Conservation (phyloP, 1,140 invertebrate genomes). For the Holcopasites calliopsidis region DNA sequence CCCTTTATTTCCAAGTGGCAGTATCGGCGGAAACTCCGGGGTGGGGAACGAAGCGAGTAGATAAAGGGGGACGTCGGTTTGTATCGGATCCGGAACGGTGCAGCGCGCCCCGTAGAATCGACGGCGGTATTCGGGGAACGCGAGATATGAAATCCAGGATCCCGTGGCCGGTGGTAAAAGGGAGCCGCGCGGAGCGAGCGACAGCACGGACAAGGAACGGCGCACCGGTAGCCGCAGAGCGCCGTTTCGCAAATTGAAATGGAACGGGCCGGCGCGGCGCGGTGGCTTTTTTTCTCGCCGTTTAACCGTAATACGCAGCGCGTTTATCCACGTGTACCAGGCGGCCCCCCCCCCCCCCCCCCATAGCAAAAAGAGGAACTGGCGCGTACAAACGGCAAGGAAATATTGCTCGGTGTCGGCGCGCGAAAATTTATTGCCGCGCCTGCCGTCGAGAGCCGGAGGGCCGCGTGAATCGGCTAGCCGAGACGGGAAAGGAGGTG, state of each 20-base stretch:
- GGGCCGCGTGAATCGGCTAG: not conserved
- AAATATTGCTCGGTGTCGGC: slow-evolving; percentile 66
- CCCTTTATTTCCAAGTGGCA: too few species aligned
- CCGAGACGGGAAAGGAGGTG: not conserved
- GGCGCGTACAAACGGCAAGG: slow-evolving; percentile 66
- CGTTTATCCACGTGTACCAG: slow-evolving; percentile 63
- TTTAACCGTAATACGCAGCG: slow-evolving; percentile 66
- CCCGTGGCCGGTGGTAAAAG: not conserved
- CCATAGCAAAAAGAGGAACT: slow-evolving; percentile 65
- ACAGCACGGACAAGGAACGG: slow-evolving; percentile 12
- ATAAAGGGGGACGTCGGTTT: too few species aligned
- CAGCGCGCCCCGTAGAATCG: not conserved
- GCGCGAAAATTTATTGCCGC: slow-evolving; percentile 64
- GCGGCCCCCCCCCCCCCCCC: too few species aligned
- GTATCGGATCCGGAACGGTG: not conserved
- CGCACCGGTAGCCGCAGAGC: slow-evolving; percentile 4
- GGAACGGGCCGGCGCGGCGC: slow-evolving; percentile 46
- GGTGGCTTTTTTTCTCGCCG: slow-evolving; percentile 36
- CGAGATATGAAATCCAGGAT: slow-evolving; percentile 13
- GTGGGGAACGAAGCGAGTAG: too few species aligned
- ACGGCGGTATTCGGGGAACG: not conserved
- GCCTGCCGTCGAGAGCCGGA: slow-evolving; percentile 44
- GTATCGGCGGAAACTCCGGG: too few species aligned
- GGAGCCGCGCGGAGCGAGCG: not conserved
- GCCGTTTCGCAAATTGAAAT: slow-evolving; percentile 66